A percentile compares a stretch with the other conserved stretches of the same genome.
These are phyloP conservation scores for Cheilosia urbana DNA, from an alignment of 2,888 invertebrate species.

Conservation along the genomic window DNA sequence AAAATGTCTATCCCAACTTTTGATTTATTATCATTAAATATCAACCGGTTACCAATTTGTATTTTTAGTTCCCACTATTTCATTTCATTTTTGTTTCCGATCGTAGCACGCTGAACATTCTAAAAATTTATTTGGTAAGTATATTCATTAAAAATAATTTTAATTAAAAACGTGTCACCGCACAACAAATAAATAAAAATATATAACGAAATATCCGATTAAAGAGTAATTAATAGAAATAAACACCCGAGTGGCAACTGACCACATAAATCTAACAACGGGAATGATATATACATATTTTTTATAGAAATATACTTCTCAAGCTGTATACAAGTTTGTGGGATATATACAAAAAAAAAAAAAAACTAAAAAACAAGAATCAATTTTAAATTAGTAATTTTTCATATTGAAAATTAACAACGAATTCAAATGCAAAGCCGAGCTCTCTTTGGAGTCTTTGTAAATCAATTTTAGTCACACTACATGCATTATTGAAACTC, in stretches of 20 bases:
- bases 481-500: slow-evolving; percentile 40
- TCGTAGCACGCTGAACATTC: slow-evolving; percentile 21
- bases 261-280: neutral
- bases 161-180: slow-evolving; percentile 2
- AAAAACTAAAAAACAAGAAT: too few species aligned
- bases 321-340: slow-evolving; percentile 1
- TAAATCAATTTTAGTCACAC: slow-evolving; percentile 35
- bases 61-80: slow-evolving; percentile 46
- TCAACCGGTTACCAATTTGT: slow-evolving; percentile 45
- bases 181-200: slow-evolving; percentile 9
- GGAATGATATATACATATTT: neutral
- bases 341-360: neutral
- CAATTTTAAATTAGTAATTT: neutral
- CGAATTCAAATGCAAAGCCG: neutral
- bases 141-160: slow-evolving; percentile 37
- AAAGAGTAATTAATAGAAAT: too few species aligned
- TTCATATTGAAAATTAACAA: neutral
- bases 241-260: neutral
- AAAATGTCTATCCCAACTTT: slow-evolving; percentile 28
- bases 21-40: slow-evolving; percentile 61
- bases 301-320: neutral
- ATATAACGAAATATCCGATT: neutral
- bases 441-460: neutral
- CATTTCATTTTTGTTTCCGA: neutral
- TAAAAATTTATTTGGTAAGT: slow-evolving; percentile 17